Evolutionary conservation across 2,113 vertebrate species (phyloP), one percentile per base, ranked within the genome.

Genomic region (Paramisgurnus dabryanus): DNA sequence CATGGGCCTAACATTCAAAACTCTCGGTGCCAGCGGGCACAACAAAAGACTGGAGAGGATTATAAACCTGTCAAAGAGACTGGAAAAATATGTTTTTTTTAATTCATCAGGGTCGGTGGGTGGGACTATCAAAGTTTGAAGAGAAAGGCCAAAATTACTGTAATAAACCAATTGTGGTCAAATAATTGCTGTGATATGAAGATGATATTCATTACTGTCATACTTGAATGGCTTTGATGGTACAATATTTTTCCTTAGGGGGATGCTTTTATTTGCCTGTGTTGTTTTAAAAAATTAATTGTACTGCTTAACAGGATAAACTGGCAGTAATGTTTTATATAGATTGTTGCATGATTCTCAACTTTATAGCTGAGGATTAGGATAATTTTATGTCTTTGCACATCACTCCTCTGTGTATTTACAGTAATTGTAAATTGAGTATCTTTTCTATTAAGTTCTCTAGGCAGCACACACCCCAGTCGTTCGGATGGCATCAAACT

Each of bases 21-120:
- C 13, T 58, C 79, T 67, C 64, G 9, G 55, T 76, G 76, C 57
- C 43, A 69, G 58, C 17, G 22, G n/a, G 18, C 9, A 49, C 22
- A 60, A 39, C 39, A 0, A 58, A n/a, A 53, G 61, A 34, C 57
- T 41, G 27, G 43, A 61, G 58, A 63, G 27, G 43, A 74, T 61
- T 76, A 69, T 81, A 58, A 76, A 69, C 50, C 53, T 80, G 60
- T 57, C 68, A 71, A 15, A 22, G 9, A 7, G 15, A 49, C 57
- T 76, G 58, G 58, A 76, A 74, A 80, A 39, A 47, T 47, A n/a
- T 9, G 5, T 3, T 17, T 49, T 27, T 75, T 63, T 66, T 53
- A 50, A 63, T 49, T 12, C 15, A 55, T 75, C 22, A 34, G 49
- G 47, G 49, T 55, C 18, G 55, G 55, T 73, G n/a, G 34, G 12